These are phyloP conservation scores for Poicephalus gulielmi DNA, from an alignment of 2,113 vertebrate genomes.

Conservation along the genomic window DNA sequence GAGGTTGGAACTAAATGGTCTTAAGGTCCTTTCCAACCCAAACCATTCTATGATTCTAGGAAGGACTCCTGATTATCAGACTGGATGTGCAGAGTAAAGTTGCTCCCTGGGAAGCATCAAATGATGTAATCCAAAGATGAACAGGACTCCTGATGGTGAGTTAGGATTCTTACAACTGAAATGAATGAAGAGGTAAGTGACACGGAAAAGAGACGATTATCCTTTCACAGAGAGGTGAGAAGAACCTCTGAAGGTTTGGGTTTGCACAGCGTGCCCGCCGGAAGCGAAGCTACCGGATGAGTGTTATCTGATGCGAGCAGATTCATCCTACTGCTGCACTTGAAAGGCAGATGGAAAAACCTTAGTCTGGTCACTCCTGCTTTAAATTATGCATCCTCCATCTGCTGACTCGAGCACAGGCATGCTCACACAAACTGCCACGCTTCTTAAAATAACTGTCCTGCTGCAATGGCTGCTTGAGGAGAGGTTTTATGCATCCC, in stretches of 20 bases:
- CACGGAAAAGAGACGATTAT: neutral
- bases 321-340: neutral
- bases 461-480: neutral
- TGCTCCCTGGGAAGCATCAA: neutral
- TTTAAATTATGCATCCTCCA: constrained; percentile 57
- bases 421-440: neutral
- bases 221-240: neutral
- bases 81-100: neutral
- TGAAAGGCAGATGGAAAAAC: constrained; percentile 5
- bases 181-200: neutral
- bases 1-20: neutral
- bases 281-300: neutral
- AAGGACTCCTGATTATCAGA: neutral
- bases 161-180: neutral
- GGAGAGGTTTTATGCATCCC: neutral
- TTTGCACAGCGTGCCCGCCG: neutral
- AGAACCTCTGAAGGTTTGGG: neutral
- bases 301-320: neutral
- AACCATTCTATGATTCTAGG: neutral
- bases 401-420: constrained; percentile 39
- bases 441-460: neutral
- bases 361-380: constrained; percentile 25
- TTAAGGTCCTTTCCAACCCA: neutral
- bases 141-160: neutral
- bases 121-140: neutral